These are phyloP conservation scores for Hoplodrina ambigua DNA, from an alignment of 2,888 invertebrate genomes.

Conservation along the genomic window DNA sequence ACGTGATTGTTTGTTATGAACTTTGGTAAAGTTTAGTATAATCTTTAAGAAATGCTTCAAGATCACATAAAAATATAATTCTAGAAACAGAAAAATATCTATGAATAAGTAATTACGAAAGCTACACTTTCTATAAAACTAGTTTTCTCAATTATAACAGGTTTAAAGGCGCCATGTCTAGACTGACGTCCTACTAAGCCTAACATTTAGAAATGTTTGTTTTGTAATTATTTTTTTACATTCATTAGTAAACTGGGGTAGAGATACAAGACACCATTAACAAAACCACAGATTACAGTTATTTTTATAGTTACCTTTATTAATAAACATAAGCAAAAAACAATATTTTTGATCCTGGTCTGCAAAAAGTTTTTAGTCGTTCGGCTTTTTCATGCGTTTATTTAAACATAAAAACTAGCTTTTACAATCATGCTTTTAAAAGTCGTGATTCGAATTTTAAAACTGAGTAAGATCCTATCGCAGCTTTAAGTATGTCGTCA, in stretches of 20 bases:
- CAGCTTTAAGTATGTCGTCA: conserved; percentile 32
- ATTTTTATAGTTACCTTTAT: neutral
- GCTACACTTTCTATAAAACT: conserved; percentile 68
- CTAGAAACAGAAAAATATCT: conserved; percentile 30
- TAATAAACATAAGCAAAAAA: neutral
- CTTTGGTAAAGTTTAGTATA: conserved; percentile 1
- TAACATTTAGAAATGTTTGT: conserved; percentile 31
- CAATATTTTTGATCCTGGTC: too few relatives aligned
- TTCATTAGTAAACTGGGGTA: conserved; percentile 11
- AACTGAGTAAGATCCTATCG: conserved; percentile 48
- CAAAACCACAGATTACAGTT: neutral
- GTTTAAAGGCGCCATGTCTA: conserved; percentile 49
- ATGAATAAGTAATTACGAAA: conserved; percentile 56
- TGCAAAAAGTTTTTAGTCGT: neutral
- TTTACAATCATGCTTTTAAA: conserved; percentile 26
- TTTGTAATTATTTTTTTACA: conserved; percentile 24
- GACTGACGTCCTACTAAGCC: conserved; percentile 40
- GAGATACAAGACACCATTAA: conserved; percentile 6
- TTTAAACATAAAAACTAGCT: neutral
- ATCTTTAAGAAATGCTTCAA: conserved; percentile 8
- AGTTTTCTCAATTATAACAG: conserved; percentile 64
- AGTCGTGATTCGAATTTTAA: conserved; percentile 43
- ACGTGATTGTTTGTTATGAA: conserved; percentile 11
- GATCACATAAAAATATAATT: neutral
- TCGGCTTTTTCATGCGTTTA: neutral